Conservation (phyloP, 2,113 vertebrate species). For the Neopipo cinnamomea region DNA sequence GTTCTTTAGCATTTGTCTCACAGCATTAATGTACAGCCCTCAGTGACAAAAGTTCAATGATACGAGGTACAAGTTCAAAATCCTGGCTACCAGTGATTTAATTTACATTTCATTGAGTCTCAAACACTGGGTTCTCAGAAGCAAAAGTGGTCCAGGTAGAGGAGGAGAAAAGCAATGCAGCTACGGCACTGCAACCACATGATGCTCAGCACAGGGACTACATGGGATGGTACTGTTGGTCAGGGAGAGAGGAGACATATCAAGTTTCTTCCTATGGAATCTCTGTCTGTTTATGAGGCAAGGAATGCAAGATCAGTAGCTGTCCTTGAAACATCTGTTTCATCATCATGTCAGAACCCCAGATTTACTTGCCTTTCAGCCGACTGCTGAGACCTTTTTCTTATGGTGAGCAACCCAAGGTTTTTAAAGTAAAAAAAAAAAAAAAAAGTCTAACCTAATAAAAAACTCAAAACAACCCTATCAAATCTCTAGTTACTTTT, state of each 20-base stretch:
- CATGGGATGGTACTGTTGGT: rapidly evolving
- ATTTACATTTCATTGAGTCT: not conserved
- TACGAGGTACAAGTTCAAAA: not conserved
- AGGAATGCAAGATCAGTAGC: not conserved
- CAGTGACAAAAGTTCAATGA: not conserved
- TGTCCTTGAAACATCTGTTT: not conserved
- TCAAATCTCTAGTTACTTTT: not conserved
- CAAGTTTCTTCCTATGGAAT: not conserved
- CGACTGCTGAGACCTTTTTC: not conserved
- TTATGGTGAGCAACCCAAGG: not conserved
- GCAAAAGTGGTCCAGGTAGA: not conserved
- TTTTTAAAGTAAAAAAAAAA: not conserved
- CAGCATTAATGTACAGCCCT: not conserved
- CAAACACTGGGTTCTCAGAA: not conserved
- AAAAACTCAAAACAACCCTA: not conserved
- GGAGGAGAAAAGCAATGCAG: not conserved
- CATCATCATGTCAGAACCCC: not conserved
- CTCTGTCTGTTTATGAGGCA: not conserved
- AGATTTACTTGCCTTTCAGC: not conserved
- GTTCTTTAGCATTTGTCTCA: not conserved
- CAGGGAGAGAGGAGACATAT: not conserved
- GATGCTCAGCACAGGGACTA: no score
- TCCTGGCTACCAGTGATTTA: not conserved
- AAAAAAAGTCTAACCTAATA: not conserved
- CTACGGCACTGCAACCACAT: not conserved